Evolutionary conservation across 2,113 vertebrate species (phyloP).

Genomic region (Microtus ochrogaster): DNA sequence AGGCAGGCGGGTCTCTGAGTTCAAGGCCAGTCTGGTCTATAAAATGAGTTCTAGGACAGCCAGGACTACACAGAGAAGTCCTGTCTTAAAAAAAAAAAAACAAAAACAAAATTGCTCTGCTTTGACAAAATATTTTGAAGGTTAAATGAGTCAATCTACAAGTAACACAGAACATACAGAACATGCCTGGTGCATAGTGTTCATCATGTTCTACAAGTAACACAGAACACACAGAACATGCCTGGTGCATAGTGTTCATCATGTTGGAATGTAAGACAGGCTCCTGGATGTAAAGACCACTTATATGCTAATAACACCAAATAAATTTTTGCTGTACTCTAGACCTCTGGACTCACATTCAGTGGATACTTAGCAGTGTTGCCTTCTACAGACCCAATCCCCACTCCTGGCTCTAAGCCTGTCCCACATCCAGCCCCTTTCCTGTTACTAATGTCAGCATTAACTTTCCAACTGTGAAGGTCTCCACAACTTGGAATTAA

Average conservation of each 20-base stretch:
- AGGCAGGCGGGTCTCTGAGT: too few relatives aligned
- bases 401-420: neutral
- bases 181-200: neutral
- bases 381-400: neutral
- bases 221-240: neutral
- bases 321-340: neutral
- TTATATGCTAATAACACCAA: neutral
- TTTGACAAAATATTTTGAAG: neutral
- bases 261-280: neutral
- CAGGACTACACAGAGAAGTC: neutral
- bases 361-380: neutral
- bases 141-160: neutral
- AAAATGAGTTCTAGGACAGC: neutral
- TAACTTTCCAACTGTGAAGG: neutral
- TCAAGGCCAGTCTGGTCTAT: too few relatives aligned
- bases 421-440: neutral
- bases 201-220: too few relatives aligned
- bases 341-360: neutral
- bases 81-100: neutral
- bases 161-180: neutral
- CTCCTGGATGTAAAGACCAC: neutral
- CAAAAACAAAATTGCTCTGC: neutral
- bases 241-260: neutral
- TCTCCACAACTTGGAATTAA: neutral
- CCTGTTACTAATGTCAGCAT: neutral